Evolutionary conservation across 1,140 invertebrate species (phyloP).

Genomic region (Aricia agestis): DNA sequence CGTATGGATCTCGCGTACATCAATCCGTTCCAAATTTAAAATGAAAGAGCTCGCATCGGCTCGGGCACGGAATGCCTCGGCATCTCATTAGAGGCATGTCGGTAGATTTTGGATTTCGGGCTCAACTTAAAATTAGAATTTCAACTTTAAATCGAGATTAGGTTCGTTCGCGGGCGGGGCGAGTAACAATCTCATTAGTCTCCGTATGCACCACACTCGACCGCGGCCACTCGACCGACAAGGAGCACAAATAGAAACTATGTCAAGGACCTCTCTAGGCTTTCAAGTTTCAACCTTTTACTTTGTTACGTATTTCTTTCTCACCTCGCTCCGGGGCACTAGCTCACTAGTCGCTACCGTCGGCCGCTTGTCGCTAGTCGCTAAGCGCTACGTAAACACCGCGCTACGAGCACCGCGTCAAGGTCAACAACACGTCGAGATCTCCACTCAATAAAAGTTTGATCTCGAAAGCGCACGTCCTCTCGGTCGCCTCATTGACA

Average conservation of each 20-base stretch:
- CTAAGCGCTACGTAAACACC: background rate
- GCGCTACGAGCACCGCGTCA: background rate
- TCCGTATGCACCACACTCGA: background rate
- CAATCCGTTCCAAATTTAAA: conserved; percentile 56
- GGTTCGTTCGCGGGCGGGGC: background rate
- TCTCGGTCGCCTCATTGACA: conserved; percentile 47
- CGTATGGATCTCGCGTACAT: background rate
- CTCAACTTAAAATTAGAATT: conserved; percentile 33
- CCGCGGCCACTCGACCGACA: conserved; percentile 10
- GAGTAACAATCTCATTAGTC: conserved; percentile 14
- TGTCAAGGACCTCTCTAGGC: conserved; percentile 18
- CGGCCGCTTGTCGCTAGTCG: no score
- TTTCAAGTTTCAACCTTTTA: background rate
- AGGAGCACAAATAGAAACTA: conserved; percentile 21
- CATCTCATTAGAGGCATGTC: conserved; percentile 67
- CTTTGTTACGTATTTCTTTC: conserved; percentile 6
- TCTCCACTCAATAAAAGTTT: background rate
- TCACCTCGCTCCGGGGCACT: no score
- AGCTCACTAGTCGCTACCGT: no score
- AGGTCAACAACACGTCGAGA: background rate
- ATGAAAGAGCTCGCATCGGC: conserved; percentile 62
- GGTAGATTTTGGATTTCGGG: background rate
- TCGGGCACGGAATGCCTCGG: conserved; percentile 62
- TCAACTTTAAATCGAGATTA: conserved; percentile 43
- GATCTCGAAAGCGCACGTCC: conserved; percentile 19